Evolutionary conservation across 2,113 vertebrate species (phyloP), one percentile per base, ranked within the genome.

Genomic region (Tetraodon nigroviridis): DNA sequence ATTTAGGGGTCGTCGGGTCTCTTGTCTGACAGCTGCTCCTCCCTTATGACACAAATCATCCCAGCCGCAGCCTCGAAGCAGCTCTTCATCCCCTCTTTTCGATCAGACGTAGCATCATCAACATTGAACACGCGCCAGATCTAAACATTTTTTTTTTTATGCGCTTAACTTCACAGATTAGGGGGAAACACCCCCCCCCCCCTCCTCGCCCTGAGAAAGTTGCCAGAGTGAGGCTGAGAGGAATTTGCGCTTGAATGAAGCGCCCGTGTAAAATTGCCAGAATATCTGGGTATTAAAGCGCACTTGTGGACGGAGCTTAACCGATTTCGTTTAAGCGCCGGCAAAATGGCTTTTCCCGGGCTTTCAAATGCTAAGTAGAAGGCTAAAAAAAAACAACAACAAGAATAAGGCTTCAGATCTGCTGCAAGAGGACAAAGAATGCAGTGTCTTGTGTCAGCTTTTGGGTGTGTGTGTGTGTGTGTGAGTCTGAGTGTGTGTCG

Each of bases 291-390:
- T 57, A 67, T 70, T 65, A 45, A n/a, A 59, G 50, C 27, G 40
- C 58, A 73, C 22, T 67, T 64, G 40, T 57, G 47, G 72, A 57
- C 75, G 65, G n/a, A 55, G 61, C 64, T 74, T 62, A 74, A 51
- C 45, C 24, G 69, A 71, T 83, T 69, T 40, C 51, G 19, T 42
- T 45, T 19, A 7, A 19, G 7, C 13, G 8, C 46, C 29, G 50
- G 37, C 55, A n/a, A 57, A 62, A 71, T 48, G 8, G 49, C 20
- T 45, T 27, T 52, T 61, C 27, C 29, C 56, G 7, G 0, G 48
- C 54, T 11, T 61, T 18, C 18, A 41, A 45, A 67, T 17, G 46
- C 49, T 64, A 55, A 64, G 24, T 53, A 50, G 24, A 64, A 49
- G 55, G 57, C 64, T 67, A 55, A 27, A 69, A 19, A 4, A 19